phyloP scores from a whole-genome alignment of 2,113 vertebrate genomes.

The Vireo altiloquus region DNA sequence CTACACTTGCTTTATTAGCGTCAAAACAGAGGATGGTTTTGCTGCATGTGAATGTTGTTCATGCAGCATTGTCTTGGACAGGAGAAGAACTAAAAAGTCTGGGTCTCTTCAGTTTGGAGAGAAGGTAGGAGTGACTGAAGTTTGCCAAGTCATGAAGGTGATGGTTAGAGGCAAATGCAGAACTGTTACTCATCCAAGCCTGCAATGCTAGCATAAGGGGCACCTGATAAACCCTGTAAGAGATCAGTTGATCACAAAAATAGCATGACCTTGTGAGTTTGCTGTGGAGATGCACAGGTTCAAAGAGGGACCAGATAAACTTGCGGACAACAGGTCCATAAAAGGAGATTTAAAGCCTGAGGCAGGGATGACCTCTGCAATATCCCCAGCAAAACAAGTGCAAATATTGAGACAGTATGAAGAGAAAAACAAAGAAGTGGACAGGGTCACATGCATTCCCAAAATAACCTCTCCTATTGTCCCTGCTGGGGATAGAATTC shows the following conservation, averaged over 20 bases:
- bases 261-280: background rate
- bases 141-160: background rate
- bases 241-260: background rate
- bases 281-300: background rate
- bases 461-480: background rate
- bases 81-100: background rate
- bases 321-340: background rate
- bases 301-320: background rate
- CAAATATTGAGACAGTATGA: background rate
- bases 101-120: background rate
- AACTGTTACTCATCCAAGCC: background rate
- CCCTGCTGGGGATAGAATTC: background rate
- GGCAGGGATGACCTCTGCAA: background rate
- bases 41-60: background rate
- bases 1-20: background rate
- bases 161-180: background rate
- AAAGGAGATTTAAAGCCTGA: background rate
- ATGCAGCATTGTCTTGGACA: background rate
- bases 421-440: background rate
- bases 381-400: background rate
- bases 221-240: background rate
- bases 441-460: background rate
- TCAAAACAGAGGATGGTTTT: background rate
- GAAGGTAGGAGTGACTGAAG: background rate
- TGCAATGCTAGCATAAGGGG: background rate